Evolutionary conservation across 2,797 vertebrate species (phyloP).

Genomic region (Hafferia zeledoni): DNA sequence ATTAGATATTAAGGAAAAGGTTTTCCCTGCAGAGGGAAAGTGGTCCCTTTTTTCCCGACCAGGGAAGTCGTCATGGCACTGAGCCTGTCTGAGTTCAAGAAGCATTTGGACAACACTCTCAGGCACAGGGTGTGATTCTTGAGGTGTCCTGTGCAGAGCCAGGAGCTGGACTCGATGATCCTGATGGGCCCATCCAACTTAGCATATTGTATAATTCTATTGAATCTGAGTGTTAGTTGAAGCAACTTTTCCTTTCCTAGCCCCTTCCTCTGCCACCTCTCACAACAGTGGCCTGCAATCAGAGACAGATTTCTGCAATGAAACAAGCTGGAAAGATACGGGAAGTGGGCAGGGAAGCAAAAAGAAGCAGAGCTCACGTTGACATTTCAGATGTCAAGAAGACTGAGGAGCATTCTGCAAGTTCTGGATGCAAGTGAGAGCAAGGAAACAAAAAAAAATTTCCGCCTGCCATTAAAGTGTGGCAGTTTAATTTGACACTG

Average conservation of each 20-base stretch:
- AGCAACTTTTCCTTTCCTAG: background rate
- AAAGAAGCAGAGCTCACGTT: background rate
- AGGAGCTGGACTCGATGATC: background rate
- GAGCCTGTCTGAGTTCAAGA: background rate
- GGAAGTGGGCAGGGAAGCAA: background rate
- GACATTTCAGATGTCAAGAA: background rate
- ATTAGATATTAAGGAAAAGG: background rate
- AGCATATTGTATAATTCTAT: background rate
- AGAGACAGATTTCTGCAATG: background rate
- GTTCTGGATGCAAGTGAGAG: background rate
- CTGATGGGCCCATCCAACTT: background rate
- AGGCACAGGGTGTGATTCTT: background rate
- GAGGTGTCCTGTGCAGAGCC: background rate
- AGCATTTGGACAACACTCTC: background rate
- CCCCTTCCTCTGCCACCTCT: background rate
- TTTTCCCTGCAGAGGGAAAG: background rate
- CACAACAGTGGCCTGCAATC: background rate
- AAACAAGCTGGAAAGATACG: background rate
- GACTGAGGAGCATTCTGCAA: background rate
- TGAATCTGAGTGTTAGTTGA: background rate
- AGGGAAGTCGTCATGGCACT: background rate
- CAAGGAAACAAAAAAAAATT: background rate
- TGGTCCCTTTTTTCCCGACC: too few species aligned
- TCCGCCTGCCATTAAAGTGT: background rate
- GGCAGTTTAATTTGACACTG: background rate